Evolutionary conservation across 2,888 invertebrate genomes (phyloP).

Genomic region (Bembecia ichneumoniformis): DNA sequence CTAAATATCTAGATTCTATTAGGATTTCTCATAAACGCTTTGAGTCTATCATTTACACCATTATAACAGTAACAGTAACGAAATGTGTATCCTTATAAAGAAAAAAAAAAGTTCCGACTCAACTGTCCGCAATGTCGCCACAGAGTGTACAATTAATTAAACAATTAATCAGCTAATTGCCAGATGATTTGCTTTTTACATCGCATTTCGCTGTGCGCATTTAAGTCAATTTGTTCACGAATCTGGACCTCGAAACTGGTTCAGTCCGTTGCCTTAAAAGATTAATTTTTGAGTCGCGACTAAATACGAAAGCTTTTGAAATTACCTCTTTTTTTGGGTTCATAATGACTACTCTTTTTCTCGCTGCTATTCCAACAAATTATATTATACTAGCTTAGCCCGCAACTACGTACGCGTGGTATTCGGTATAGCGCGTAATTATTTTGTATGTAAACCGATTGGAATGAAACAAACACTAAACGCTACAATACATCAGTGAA

Average conservation of each 20-base stretch:
- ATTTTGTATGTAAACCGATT: too few relatives aligned
- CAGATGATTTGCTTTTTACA: conserved; percentile 61
- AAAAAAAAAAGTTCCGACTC: conserved; percentile 18
- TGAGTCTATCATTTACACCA: neutral
- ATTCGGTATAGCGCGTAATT: too few relatives aligned
- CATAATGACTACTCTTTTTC: too few relatives aligned
- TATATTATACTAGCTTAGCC: too few relatives aligned
- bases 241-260: conserved; percentile 27
- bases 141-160: conserved; percentile 64
- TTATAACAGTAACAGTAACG: neutral
- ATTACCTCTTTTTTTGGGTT: too few relatives aligned
- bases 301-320: conserved; percentile 3
- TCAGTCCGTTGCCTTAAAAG: conserved; percentile 23
- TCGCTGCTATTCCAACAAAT: too few relatives aligned
- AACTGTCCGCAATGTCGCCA: conserved; percentile 30
- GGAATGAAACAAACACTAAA: too few relatives aligned
- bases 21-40: neutral
- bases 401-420: too few relatives aligned
- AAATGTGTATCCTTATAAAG: conserved; percentile 5
- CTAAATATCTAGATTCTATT: too few relatives aligned
- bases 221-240: conserved; percentile 51
- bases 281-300: conserved; percentile 26
- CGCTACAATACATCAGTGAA: too few relatives aligned
- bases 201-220: conserved; percentile 23
- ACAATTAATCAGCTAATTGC: conserved; percentile 70